Evolutionary conservation across 1,140 invertebrate species (phyloP).

Genomic region (Yoshiicerus persimilis): DNA sequence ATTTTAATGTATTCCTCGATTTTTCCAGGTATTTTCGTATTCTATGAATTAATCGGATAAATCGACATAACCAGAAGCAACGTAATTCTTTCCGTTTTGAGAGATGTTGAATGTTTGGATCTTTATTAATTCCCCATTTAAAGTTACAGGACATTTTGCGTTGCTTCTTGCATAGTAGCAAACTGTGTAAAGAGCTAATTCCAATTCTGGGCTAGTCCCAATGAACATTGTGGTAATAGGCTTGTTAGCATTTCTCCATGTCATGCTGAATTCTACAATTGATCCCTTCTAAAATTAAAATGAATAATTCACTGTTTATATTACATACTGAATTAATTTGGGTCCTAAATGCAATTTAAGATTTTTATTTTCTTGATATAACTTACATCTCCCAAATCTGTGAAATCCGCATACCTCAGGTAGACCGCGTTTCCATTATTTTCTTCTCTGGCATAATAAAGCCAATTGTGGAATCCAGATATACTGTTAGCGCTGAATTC

Average conservation of each 20-base stretch:
- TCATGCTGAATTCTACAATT: constrained; percentile 72
- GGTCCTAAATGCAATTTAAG: too few species aligned
- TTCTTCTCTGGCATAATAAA: not conserved
- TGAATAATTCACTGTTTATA: constrained; percentile 44
- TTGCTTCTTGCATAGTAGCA: constrained; percentile 74
- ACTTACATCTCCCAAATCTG: too few species aligned
- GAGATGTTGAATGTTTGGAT: constrained; percentile 37
- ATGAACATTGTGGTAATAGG: constrained; percentile 79
- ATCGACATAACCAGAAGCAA: constrained; percentile 28
- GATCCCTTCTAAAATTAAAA: constrained; percentile 68
- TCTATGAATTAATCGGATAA: not conserved
- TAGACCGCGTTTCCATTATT: not conserved
- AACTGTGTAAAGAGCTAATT: constrained; percentile 85
- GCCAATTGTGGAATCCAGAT: constrained; percentile 57
- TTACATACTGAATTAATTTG: too few species aligned
- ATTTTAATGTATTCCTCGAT: too few species aligned
- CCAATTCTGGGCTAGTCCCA: constrained; percentile 88
- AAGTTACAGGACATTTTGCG: constrained; percentile 68
- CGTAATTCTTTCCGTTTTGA: constrained; percentile 18
- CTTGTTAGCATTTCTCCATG: constrained; percentile 72
- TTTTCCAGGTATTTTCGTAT: too few species aligned
- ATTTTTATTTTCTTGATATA: too few species aligned
- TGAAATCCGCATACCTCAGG: too few species aligned
- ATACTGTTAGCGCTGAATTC: constrained; percentile 54
- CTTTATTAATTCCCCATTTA: constrained; percentile 61